These are phyloP conservation scores for Idaea dimidiata DNA, from an alignment of 2,888 invertebrate genomes.

Conservation along the genomic window DNA sequence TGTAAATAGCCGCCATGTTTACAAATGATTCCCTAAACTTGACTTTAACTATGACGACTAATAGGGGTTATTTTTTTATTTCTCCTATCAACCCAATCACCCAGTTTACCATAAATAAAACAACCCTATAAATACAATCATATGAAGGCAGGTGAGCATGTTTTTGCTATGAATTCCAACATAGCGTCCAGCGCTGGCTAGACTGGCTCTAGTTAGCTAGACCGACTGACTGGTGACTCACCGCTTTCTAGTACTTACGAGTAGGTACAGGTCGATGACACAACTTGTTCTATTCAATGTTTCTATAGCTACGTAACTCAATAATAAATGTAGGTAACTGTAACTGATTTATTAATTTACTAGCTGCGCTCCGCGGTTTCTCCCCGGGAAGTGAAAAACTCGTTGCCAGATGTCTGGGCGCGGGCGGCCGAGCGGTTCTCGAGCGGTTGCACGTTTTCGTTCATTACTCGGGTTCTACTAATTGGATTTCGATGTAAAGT, in stretches of 20 bases:
- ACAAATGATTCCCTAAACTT: too few relatives aligned
- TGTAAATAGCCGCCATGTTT: too few relatives aligned
- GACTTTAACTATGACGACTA: too few relatives aligned
- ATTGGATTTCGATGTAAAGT: too few relatives aligned
- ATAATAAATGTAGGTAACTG: neutral
- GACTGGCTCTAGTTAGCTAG: conserved; percentile 5
- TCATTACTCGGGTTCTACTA: too few relatives aligned
- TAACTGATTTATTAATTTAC: too few relatives aligned
- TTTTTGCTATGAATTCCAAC: neutral
- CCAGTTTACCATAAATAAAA: neutral
- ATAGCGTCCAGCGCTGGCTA: conserved; percentile 1
- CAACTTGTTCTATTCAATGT: conserved; percentile 20
- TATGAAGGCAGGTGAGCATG: conserved; percentile 11
- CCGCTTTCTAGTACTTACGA: conserved; percentile 28
- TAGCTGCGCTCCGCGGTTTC: too few relatives aligned
- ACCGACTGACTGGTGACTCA: conserved; percentile 19
- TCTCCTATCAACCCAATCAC: neutral
- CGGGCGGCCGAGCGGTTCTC: too few relatives aligned
- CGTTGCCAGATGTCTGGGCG: too few relatives aligned
- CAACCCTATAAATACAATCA: neutral
- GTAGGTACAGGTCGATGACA: conserved; percentile 33
- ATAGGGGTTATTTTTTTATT: too few relatives aligned
- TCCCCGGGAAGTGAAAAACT: too few relatives aligned
- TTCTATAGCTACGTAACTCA: neutral
- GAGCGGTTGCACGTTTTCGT: too few relatives aligned